Evolutionary conservation across 1,140 invertebrate genomes (phyloP), one percentile per base, ranked within the genome.

Genomic region (Piezodorus guildinii): DNA sequence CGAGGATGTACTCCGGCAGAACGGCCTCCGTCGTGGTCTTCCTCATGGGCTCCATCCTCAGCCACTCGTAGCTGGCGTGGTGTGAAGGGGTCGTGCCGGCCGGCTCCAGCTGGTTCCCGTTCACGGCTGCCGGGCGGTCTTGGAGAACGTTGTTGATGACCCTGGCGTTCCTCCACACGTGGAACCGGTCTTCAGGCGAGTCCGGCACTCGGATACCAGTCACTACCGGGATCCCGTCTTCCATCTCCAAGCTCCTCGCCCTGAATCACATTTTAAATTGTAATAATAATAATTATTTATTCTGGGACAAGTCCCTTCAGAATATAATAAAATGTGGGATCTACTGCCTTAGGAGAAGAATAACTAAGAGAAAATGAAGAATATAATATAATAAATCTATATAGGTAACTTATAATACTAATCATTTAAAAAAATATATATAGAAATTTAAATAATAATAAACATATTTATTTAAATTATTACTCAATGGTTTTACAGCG

Each of bases 141-240:
- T 56, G 52, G 1, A 56, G 21, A 23, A 86, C 81, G 51, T 86
- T 86, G 69, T 92, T 91, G 25, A 92, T 87, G 1, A 93, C 88
- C 64, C 89, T 76, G 0, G 89, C 89, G 74, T 92, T 92, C 58
- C 90, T 79, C 88, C 88, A 93, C 2, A 82, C 85, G 70, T 87
- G 85, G 9, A 43, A 12, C 63, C 84, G 84, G 69, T 92, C 89
- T 52, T 82, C 82, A 52, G 88, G 86, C 62, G 90, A 86, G 68
- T 93, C 89, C 0, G 89, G 88, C 19, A 90, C 82, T 62, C 88
- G 79, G 1, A 87, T 79, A 0, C 90, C 90, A 62, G 88, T 84
- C 34, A 92, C 85, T 30, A 90, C 80, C 0, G 87, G 86, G 49
- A 86, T 85, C 0, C 86, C 86, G 70, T 88, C 85, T 27, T 56